Percentiles rank a stretch among this genome's conserved stretches.
Conservation (phyloP, 2,888 invertebrate species). For the Parapristionchus giblindavisi region DNA sequence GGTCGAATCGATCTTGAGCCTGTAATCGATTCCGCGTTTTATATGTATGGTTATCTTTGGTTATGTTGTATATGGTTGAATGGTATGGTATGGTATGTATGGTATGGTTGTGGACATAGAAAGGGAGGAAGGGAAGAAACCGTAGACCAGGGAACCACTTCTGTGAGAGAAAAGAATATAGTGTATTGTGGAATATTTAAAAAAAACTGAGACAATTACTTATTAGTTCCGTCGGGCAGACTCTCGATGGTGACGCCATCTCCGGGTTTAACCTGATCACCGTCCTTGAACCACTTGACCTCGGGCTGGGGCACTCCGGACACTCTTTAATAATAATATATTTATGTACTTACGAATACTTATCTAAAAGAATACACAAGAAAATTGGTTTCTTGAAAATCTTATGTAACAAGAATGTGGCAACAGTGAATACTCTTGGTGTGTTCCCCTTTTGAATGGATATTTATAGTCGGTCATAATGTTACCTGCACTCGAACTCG, state of each 20-base stretch:
- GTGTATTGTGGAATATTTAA: conserved; percentile 59
- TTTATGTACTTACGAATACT: neutral
- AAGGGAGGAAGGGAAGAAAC: too few relatives aligned
- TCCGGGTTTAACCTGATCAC: conserved; percentile 70
- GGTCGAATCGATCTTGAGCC: conserved; percentile 70
- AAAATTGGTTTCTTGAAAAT: neutral
- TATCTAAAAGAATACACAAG: neutral
- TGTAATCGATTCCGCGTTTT: neutral
- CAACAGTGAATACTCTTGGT: too few relatives aligned
- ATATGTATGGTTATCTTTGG: too few relatives aligned
- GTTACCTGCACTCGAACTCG: conserved; percentile 81
- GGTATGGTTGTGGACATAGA: too few relatives aligned
- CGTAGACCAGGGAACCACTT: too few relatives aligned
- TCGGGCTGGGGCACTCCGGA: conserved; percentile 80
- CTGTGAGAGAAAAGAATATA: too few relatives aligned
- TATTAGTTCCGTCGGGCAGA: conserved; percentile 61
- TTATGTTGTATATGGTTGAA: too few relatives aligned
- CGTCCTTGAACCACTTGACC: conserved; percentile 86
- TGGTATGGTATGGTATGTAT: too few relatives aligned
- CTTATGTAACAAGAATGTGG: neutral
- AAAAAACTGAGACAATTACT: neutral
- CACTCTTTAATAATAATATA: conserved; percentile 38
- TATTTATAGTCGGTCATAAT: neutral
- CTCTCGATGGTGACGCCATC: conserved; percentile 73
- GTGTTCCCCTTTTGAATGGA: neutral